Evolutionary conservation across 2,797 vertebrate species (phyloP).

Genomic region (Mionectes olivaceus): DNA sequence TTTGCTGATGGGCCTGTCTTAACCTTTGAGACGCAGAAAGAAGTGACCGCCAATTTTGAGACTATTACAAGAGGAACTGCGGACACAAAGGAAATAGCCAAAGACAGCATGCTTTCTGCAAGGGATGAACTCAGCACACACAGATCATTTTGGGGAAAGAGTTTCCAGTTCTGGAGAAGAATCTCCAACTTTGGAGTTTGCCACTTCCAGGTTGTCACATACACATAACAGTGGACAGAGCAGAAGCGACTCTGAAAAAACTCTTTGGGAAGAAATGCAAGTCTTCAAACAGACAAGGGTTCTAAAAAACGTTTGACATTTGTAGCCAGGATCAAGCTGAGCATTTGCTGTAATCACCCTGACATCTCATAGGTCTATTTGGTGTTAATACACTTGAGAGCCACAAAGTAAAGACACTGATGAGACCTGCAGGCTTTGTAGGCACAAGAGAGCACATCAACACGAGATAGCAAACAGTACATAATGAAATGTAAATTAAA

Average conservation of each 20-base stretch:
- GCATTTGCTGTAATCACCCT: neutral
- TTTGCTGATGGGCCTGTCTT: neutral
- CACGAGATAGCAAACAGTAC: neutral
- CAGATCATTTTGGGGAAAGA: neutral
- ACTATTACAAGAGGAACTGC: neutral
- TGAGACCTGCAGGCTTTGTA: neutral
- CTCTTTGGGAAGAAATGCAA: neutral
- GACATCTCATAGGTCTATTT: neutral
- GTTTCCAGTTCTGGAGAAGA: neutral
- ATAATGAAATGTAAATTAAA: neutral
- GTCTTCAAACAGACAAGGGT: neutral
- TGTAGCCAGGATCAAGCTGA: neutral
- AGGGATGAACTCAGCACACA: neutral
- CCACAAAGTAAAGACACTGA: neutral
- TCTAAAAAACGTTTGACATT: neutral
- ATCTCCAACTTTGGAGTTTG: neutral
- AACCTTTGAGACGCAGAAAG: neutral
- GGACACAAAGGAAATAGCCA: neutral
- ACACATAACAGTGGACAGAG: neutral
- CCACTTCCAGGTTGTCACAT: neutral
- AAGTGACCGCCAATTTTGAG: neutral
- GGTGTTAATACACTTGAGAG: neutral
- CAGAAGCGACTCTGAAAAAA: neutral
- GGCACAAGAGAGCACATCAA: neutral
- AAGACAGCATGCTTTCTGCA: neutral